Evolutionary conservation across 1,140 invertebrate genomes (phyloP).

Genomic region (Campoletis sonorensis): DNA sequence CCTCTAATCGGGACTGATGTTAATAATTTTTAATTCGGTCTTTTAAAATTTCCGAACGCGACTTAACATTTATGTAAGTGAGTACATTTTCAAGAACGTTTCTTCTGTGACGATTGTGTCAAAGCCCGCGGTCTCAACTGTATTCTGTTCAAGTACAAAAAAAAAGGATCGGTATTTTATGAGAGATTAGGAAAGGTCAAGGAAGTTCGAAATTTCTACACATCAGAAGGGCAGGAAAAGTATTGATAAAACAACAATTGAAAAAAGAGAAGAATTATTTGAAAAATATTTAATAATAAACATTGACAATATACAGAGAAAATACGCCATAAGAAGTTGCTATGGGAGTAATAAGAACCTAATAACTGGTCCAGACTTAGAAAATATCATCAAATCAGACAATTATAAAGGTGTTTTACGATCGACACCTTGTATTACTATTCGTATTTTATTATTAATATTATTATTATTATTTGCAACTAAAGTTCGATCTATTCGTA

Average conservation of each 20-base stretch:
- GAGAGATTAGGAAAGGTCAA: too few relatives aligned
- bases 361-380: constrained; percentile 75
- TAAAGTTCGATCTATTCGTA: constrained; percentile 63
- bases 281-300: constrained; percentile 77
- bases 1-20: too few relatives aligned
- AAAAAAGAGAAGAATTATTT: constrained; percentile 63
- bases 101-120: too few relatives aligned
- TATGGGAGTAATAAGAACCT: constrained; percentile 75
- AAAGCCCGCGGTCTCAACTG: too few relatives aligned
- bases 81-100: too few relatives aligned
- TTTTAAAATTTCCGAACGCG: too few relatives aligned
- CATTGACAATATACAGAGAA: constrained; percentile 77
- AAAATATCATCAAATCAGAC: constrained; percentile 75
- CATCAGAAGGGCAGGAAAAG: too few relatives aligned
- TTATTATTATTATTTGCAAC: constrained; percentile 57
- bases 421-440: constrained; percentile 64
- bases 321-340: constrained; percentile 75
- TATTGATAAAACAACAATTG: neutral
- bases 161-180: too few relatives aligned
- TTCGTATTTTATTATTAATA: constrained; percentile 51
- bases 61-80: too few relatives aligned
- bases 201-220: too few relatives aligned
- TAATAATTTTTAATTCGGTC: too few relatives aligned
- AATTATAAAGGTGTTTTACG: constrained; percentile 68
- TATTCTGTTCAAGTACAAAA: too few relatives aligned